phyloP scores from a whole-genome alignment of 2,113 vertebrate species.

The Hippotragus niger region DNA sequence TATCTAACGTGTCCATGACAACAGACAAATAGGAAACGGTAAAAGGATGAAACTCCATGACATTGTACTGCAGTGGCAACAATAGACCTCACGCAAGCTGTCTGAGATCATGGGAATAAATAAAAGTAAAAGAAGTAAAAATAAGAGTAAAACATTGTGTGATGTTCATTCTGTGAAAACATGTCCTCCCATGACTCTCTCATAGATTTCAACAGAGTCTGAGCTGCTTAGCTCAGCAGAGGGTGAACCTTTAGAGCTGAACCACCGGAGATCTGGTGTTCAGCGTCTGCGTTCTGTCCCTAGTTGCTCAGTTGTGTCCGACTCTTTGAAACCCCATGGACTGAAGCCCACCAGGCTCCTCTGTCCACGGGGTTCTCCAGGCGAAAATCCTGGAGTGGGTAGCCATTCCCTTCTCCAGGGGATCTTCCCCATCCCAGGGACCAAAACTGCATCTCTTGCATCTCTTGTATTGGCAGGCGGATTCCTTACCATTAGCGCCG shows the following conservation, averaged over 20 bases:
- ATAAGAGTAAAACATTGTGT: background rate
- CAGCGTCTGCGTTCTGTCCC: background rate
- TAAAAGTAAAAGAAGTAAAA: background rate
- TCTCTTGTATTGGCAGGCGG: background rate
- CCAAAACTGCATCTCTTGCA: background rate
- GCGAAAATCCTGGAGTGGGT: accelerated
- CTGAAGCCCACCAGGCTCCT: background rate
- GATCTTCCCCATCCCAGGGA: accelerated
- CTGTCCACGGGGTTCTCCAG: background rate
- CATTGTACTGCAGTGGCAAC: accelerated
- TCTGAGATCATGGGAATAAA: background rate
- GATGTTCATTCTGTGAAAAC: background rate
- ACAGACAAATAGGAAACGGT: background rate
- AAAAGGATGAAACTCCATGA: background rate
- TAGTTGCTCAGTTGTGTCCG: accelerated
- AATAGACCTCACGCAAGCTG: accelerated
- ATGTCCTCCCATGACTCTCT: no score
- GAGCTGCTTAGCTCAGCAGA: no score
- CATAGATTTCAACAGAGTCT: background rate
- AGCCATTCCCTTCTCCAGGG: background rate
- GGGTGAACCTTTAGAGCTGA: no score
- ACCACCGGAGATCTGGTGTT: background rate
- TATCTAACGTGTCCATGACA: accelerated
- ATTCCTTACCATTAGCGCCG: background rate
- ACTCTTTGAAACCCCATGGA: background rate